Conservation (phyloP, 35 echinoderm and acorn worm species). For the Lytechinus variegatus region DNA sequence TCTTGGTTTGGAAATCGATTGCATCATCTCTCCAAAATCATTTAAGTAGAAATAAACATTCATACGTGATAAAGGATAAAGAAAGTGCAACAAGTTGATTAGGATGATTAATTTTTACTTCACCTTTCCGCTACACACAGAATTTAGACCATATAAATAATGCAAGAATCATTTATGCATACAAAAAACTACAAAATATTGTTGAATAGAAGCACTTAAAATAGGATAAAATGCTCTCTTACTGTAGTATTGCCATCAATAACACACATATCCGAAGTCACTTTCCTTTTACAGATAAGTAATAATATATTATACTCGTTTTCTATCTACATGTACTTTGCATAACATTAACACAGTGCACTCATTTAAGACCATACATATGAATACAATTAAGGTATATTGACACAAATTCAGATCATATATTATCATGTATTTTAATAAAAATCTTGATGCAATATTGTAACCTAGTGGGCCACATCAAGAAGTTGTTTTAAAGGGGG, state of each 20-base stretch:
- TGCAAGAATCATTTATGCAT: not conserved
- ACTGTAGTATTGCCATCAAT: not conserved
- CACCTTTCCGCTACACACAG: not conserved
- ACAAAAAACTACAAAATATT: slow-evolving; percentile 9
- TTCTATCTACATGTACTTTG: not conserved
- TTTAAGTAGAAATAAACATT: not conserved
- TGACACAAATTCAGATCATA: not conserved
- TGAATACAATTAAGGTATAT: not conserved
- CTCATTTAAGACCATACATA: not conserved
- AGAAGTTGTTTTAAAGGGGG: no score
- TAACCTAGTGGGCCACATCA: no score
- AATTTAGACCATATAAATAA: not conserved
- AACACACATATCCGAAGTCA: not conserved
- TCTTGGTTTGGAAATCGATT: no score
- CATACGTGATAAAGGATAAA: no score
- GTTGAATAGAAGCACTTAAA: not conserved
- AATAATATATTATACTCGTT: not conserved
- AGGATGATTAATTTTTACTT: not conserved
- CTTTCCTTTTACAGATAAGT: not conserved
- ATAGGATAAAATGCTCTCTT: not conserved
- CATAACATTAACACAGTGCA: not conserved
- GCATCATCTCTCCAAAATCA: no score
- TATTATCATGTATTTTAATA: no score
- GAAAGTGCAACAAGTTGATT: not conserved
- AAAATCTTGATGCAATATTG: no score